Percentiles rank a stretch among this genome's conserved stretches.
These are phyloP conservation scores for Cetoscarus ocellatus DNA, from an alignment of 2,797 vertebrate genomes.

Conservation along the genomic window DNA sequence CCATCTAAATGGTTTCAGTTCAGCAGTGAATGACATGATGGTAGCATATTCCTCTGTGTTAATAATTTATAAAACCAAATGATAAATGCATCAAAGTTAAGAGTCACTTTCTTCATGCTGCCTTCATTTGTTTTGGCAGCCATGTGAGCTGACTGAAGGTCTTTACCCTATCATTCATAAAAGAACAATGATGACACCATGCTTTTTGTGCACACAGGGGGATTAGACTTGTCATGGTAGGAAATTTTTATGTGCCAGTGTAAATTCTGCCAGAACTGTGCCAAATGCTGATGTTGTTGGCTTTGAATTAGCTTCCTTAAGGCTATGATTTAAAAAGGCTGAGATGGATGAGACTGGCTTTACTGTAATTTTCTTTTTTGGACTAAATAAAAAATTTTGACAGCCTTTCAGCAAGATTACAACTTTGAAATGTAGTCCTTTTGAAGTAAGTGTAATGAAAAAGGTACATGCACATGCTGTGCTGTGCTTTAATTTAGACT, in stretches of 20 bases:
- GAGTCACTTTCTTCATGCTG: constrained; percentile 15
- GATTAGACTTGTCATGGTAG: constrained; percentile 40
- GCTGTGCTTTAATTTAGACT: not conserved
- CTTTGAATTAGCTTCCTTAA: constrained; percentile 33
- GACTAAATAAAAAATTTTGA: constrained; percentile 18
- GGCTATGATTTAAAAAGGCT: constrained; percentile 14
- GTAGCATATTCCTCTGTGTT: not conserved
- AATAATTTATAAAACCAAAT: constrained; percentile 7
- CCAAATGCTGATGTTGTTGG: constrained; percentile 43
- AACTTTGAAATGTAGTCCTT: not conserved
- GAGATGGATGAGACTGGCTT: constrained; percentile 16
- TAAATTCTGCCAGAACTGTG: constrained; percentile 52
- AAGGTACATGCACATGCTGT: not conserved
- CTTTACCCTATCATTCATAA: constrained; percentile 28
- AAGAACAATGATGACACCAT: constrained; percentile 40
- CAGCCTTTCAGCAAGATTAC: constrained; percentile 11
- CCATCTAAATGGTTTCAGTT: not conserved
- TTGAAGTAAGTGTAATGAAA: too few relatives aligned
- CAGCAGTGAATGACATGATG: not conserved
- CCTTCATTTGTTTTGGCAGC: constrained; percentile 39
- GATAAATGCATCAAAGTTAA: constrained; percentile 15
- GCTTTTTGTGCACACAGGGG: constrained; percentile 25
- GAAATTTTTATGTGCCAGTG: constrained; percentile 36
- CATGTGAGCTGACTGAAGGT: constrained; percentile 25
- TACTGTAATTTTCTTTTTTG: constrained; percentile 26